A percentile compares a stretch with the other conserved stretches of the same genome.
Conservation (phyloP, 2,797 vertebrate species). For the Onychomys arenicola region DNA sequence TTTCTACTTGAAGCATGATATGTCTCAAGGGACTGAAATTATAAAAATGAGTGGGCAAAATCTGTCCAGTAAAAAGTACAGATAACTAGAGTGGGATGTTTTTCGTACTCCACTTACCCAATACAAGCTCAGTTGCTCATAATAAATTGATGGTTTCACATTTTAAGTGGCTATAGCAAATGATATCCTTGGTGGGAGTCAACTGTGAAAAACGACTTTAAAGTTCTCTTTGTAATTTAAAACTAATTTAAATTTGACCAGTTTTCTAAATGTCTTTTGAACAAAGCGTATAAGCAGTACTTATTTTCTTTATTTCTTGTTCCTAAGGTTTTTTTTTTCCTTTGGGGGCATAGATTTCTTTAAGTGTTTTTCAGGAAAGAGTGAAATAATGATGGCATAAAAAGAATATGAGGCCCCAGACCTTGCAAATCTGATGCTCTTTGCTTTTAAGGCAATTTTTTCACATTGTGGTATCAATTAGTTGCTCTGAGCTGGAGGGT, state of each 20-base stretch:
- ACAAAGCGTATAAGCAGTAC: not conserved
- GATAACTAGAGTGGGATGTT: not conserved
- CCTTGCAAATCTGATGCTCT: not conserved
- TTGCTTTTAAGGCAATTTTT: not conserved
- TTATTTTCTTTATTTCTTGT: not conserved
- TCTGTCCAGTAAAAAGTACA: not conserved
- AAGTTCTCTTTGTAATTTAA: not conserved
- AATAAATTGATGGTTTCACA: not conserved
- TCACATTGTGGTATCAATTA: not conserved
- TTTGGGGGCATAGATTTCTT: not conserved
- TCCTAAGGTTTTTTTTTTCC: not conserved
- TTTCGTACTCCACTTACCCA: not conserved
- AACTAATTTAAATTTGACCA: not conserved
- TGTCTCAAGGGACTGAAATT: not conserved
- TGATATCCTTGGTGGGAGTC: not conserved
- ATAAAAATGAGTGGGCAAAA: not conserved
- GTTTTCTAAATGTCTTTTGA: not conserved
- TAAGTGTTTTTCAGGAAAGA: not conserved
- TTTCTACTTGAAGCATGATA: slow-evolving; percentile 12
- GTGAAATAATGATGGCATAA: not conserved
- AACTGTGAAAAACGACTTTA: slow-evolving; percentile 29
- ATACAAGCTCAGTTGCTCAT: not conserved
- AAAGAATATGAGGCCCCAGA: not conserved
- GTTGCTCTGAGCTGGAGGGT: not conserved
- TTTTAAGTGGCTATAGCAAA: slow-evolving; percentile 4